Evolutionary conservation across 2,797 vertebrate genomes (phyloP).

Genomic region (Bucorvus abyssinicus): DNA sequence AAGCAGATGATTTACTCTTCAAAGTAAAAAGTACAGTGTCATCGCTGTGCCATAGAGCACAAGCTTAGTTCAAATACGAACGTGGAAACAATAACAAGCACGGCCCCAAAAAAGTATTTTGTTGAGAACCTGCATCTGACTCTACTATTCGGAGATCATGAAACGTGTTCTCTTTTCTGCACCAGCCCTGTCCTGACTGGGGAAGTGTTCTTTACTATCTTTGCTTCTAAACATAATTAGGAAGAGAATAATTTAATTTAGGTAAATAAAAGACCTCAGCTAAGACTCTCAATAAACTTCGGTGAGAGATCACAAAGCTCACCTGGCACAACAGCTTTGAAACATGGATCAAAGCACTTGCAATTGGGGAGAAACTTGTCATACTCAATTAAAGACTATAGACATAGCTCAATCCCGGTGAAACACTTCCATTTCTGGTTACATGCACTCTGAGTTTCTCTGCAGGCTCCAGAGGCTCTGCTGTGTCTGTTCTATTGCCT

Average conservation of each 20-base stretch:
- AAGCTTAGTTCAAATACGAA: neutral
- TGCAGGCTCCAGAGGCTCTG: neutral
- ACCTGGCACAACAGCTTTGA: conserved; percentile 19
- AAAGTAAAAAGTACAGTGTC: neutral
- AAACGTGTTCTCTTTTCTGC: neutral
- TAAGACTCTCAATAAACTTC: neutral
- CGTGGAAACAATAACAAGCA: neutral
- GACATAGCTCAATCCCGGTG: conserved; percentile 33
- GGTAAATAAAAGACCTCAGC: neutral
- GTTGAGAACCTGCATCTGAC: neutral
- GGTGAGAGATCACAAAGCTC: neutral
- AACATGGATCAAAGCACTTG: neutral
- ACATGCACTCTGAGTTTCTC: neutral
- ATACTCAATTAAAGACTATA: conserved; percentile 32
- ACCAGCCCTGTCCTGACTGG: neutral
- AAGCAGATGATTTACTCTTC: neutral
- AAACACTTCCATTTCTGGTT: neutral
- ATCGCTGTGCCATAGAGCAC: neutral
- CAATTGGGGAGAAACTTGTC: conserved; percentile 7
- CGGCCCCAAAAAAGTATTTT: neutral
- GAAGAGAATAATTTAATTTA: neutral
- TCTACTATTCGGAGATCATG: neutral
- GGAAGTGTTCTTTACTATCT: neutral
- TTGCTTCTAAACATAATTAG: neutral
- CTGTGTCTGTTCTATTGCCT: neutral